Evolutionary conservation across 2,888 invertebrate species (phyloP).

Genomic region (Rhagium mordax): DNA sequence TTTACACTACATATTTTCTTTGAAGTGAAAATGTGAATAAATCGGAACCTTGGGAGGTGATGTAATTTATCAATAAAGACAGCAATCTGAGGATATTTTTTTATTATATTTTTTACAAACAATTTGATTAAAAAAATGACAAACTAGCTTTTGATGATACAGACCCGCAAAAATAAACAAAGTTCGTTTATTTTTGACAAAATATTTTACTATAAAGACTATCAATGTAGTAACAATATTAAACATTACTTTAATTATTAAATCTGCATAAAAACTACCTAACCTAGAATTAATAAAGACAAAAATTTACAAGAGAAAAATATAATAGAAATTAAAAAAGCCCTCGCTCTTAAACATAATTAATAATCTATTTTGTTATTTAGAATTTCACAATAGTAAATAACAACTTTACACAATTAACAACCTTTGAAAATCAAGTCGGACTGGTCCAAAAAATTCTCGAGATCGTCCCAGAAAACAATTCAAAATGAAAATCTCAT

Average conservation of each 20-base stretch:
- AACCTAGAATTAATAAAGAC: slow-evolving; percentile 36
- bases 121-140: slow-evolving; percentile 54
- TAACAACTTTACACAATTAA: slow-evolving; percentile 14
- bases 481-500: slow-evolving; percentile 25
- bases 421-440: background rate
- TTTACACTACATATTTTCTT: no score
- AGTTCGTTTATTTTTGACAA: slow-evolving; percentile 41
- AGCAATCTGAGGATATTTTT: background rate
- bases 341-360: slow-evolving; percentile 21
- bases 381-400: slow-evolving; percentile 27
- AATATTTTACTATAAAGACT: slow-evolving; percentile 58
- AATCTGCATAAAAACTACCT: slow-evolving; percentile 43
- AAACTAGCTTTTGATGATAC: slow-evolving; percentile 48
- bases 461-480: slow-evolving; percentile 31
- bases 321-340: slow-evolving; percentile 25
- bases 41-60: no score
- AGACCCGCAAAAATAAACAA: slow-evolving; percentile 45
- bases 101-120: slow-evolving; percentile 49
- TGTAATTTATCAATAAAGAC: no score
- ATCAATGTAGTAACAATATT: slow-evolving; percentile 63
- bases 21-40: no score
- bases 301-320: slow-evolving; percentile 42
- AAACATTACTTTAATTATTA: slow-evolving; percentile 56
- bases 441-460: slow-evolving; percentile 14
- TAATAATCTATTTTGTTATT: slow-evolving; percentile 18